A percentile compares a stretch with the other conserved stretches of the same genome.
phyloP scores from a whole-genome alignment of 2,113 vertebrate genomes.

The Trachemys scripta region DNA sequence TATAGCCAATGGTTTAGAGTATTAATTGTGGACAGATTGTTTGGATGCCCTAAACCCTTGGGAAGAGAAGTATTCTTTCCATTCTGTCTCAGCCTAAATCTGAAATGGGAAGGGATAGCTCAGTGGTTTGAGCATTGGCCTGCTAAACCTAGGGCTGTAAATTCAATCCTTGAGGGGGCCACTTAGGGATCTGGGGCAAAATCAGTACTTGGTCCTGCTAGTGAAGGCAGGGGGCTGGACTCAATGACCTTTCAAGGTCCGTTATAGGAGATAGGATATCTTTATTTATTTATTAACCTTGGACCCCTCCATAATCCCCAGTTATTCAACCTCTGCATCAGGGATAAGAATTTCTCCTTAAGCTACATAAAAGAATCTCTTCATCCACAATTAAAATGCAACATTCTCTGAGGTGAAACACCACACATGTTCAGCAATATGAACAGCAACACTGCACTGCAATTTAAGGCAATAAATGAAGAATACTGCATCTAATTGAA shows the following conservation, averaged over 20 bases:
- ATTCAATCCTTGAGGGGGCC: too few species aligned
- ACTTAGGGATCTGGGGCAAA: too few species aligned
- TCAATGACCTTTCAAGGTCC: too few species aligned
- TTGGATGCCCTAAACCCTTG: background rate
- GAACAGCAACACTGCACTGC: background rate
- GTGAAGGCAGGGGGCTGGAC: too few species aligned
- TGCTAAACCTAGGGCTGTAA: too few species aligned
- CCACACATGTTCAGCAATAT: conserved; percentile 13
- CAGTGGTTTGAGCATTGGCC: too few species aligned
- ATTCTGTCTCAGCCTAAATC: background rate
- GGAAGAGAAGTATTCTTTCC: background rate
- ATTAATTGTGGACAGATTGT: conserved; percentile 1
- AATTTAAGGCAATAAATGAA: background rate
- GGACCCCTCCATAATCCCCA: background rate
- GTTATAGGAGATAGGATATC: too few species aligned
- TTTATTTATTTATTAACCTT: background rate
- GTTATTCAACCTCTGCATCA: background rate
- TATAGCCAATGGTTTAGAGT: background rate
- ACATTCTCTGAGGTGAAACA: background rate
- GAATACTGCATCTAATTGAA: conserved; percentile 17
- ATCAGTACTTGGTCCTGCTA: too few species aligned
- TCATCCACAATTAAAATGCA: background rate
- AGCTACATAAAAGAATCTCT: background rate
- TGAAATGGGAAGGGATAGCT: too few species aligned
- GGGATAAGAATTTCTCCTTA: background rate